A percentile compares a stretch with the other conserved stretches of the same genome.
Conservation (phyloP, 2,113 vertebrate species). For the Lagopus muta region DNA sequence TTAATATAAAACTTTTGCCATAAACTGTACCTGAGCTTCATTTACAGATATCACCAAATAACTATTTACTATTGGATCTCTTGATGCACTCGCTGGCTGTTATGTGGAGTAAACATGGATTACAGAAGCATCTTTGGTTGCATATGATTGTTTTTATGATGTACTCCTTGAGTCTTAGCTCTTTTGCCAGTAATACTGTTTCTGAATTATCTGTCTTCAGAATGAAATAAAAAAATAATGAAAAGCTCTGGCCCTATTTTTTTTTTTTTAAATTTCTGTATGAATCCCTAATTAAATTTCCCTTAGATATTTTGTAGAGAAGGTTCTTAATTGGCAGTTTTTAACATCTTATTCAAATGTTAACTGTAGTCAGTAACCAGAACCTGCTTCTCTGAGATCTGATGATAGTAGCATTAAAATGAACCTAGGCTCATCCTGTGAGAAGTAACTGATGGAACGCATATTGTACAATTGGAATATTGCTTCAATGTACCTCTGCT, state of each 20-base stretch:
- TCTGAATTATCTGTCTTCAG: background rate
- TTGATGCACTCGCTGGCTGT: background rate
- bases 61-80: background rate
- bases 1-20: background rate
- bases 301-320: background rate
- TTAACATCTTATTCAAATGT: background rate
- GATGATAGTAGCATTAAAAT: background rate
- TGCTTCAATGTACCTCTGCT: background rate
- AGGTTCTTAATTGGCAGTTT: background rate
- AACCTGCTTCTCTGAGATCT: background rate
- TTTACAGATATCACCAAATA: background rate
- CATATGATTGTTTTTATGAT: background rate
- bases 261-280: background rate
- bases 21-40: background rate
- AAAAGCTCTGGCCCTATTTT: background rate
- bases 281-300: background rate
- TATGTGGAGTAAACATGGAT: background rate
- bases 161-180: slow-evolving; percentile 16
- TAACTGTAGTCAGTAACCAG: background rate
- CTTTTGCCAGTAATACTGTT: background rate
- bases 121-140: background rate
- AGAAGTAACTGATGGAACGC: background rate
- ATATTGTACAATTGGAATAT: background rate
- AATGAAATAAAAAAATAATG: background rate
- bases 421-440: background rate